These are phyloP conservation scores for Tipula vernalis DNA, from an alignment of 2,888 invertebrate species.

Conservation along the genomic window DNA sequence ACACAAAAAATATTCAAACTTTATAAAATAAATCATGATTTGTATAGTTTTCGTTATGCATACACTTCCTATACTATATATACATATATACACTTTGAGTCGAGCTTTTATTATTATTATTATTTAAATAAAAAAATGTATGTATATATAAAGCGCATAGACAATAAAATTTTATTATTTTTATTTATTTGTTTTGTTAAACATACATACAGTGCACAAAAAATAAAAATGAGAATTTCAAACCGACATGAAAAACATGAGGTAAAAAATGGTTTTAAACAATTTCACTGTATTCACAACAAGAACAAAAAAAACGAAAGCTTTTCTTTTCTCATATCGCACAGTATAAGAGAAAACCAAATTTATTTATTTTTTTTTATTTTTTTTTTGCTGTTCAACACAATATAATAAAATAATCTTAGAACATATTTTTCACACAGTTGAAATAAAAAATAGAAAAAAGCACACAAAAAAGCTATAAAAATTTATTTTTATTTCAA, in stretches of 20 bases:
- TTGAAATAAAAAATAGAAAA: neutral
- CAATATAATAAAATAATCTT: neutral
- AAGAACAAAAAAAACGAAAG: neutral
- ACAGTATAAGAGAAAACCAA: neutral
- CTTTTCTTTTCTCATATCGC: neutral
- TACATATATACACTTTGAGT: neutral
- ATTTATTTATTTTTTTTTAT: neutral
- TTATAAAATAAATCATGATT: neutral
- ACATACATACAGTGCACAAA: neutral
- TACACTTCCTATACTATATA: neutral
- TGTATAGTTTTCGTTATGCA: neutral
- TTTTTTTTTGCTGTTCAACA: neutral
- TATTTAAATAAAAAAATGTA: neutral
- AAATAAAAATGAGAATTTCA: neutral
- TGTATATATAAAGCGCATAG: neutral
- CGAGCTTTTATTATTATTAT: neutral
- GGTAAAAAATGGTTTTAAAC: neutral
- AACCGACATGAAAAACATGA: neutral
- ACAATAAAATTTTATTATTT: neutral
- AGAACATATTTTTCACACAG: neutral
- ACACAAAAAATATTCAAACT: neutral
- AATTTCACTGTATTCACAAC: neutral
- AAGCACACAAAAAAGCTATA: neutral
- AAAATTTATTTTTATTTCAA: neutral
- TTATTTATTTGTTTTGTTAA: neutral